These are phyloP conservation scores for Drosophila rellima DNA, from an alignment of 2,888 invertebrate genomes.

Conservation along the genomic window DNA sequence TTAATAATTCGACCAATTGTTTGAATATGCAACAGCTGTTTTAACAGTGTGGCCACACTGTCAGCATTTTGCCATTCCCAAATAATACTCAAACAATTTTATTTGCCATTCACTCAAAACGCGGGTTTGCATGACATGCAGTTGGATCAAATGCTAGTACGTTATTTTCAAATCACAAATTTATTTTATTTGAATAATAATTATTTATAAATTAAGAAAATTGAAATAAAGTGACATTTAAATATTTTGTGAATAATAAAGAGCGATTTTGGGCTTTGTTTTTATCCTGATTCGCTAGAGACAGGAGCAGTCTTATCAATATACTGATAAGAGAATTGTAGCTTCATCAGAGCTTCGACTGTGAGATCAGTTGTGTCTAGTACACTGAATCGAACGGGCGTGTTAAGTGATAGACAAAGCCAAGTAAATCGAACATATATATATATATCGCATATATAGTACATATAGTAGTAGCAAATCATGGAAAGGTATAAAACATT, in stretches of 20 bases:
- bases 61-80: conserved; percentile 20
- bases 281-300: conserved; percentile 19
- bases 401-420: conserved; percentile 46
- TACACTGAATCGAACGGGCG: conserved; percentile 48
- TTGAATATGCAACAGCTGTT: conserved; percentile 42
- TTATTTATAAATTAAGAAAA: neutral
- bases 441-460: conserved; percentile 16
- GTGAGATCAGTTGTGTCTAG: conserved; percentile 61
- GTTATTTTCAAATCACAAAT: conserved; percentile 30
- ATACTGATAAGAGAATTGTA: conserved; percentile 45
- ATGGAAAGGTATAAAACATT: conserved; percentile 51
- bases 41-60: neutral
- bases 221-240: neutral
- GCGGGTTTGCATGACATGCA: conserved; percentile 16
- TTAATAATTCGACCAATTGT: conserved; percentile 22
- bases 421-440: conserved; percentile 13
- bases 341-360: conserved; percentile 52
- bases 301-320: conserved; percentile 55
- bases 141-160: neutral
- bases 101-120: conserved; percentile 25
- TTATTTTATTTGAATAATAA: neutral
- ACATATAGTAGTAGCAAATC: conserved; percentile 30
- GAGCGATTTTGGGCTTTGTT: neutral
- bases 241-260: neutral
- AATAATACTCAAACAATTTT: neutral